phyloP scores from a whole-genome alignment of 2,888 invertebrate genomes.

The Syrista parreyssii region DNA sequence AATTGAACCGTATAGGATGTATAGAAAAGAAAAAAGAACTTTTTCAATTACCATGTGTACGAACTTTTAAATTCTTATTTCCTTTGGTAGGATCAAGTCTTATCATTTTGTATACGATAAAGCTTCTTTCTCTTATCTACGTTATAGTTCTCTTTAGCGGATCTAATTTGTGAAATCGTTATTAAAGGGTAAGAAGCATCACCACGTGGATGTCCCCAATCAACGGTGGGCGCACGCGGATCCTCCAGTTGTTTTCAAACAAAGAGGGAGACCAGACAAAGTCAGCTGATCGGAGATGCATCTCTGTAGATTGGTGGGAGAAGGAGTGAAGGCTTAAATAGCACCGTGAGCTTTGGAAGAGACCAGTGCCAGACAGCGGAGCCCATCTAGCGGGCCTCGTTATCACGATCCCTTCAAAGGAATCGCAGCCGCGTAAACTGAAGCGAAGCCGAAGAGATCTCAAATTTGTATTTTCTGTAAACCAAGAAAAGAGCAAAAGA shows the following conservation, averaged over 20 bases:
- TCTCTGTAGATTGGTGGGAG: slow-evolving; percentile 33
- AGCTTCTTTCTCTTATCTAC: background rate
- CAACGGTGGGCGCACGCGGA: slow-evolving; percentile 24
- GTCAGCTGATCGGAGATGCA: slow-evolving; percentile 61
- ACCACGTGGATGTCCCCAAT: slow-evolving; percentile 19
- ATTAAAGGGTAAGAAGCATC: background rate
- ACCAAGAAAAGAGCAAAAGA: background rate
- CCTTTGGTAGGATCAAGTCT: background rate
- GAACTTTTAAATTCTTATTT: background rate
- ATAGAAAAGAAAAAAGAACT: background rate
- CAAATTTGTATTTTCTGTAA: background rate
- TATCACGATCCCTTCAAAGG: background rate
- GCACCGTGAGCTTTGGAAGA: slow-evolving; percentile 50
- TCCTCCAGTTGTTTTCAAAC: slow-evolving; percentile 59
- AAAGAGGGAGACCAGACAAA: slow-evolving; percentile 52
- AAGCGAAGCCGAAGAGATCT: background rate
- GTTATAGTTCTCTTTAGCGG: background rate
- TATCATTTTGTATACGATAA: background rate
- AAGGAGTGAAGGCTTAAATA: slow-evolving; percentile 62
- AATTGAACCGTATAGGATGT: background rate
- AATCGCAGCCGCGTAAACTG: background rate
- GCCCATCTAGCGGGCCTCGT: slow-evolving; percentile 28
- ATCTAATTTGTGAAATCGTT: background rate
- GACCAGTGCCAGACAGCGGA: slow-evolving; percentile 58
- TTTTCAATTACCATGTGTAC: no score